Evolutionary conservation across 2,113 vertebrate genomes (phyloP).

Genomic region (Cyanoramphus novaezelandiae): DNA sequence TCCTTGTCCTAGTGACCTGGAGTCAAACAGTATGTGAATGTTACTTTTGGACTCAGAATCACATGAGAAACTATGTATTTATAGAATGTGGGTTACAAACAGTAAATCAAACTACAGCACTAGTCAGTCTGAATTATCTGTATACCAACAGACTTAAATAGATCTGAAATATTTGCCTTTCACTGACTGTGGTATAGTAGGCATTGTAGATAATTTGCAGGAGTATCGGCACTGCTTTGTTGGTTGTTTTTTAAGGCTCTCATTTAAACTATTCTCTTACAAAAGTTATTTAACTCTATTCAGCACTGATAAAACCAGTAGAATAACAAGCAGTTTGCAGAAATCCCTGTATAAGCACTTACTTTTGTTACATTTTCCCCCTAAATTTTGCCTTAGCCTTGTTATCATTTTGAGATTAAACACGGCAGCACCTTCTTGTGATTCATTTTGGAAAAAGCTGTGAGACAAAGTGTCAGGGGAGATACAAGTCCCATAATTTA

Average conservation of each 20-base stretch:
- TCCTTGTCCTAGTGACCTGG: accelerated
- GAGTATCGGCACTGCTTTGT: not conserved
- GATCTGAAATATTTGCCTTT: not conserved
- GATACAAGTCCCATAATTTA: not conserved
- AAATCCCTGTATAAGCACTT: not conserved
- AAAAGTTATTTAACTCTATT: not conserved
- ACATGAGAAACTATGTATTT: accelerated
- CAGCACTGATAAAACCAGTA: not conserved
- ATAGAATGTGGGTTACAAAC: not conserved
- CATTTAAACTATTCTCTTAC: not conserved
- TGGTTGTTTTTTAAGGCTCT: not conserved
- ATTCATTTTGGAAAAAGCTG: not conserved
- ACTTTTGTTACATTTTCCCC: not conserved
- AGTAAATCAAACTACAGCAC: not conserved
- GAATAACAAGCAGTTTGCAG: not conserved
- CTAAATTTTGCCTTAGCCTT: not conserved
- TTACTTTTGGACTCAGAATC: not conserved
- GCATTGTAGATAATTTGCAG: not conserved
- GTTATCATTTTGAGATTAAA: not conserved
- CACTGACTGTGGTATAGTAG: not conserved
- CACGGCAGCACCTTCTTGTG: not conserved
- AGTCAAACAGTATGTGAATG: not conserved
- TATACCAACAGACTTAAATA: not conserved
- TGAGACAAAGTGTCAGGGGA: not conserved
- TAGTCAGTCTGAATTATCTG: not conserved